phyloP scores from a whole-genome alignment of 92 coral and sea anemone genomes.

The Plumapathes pennacea region DNA sequence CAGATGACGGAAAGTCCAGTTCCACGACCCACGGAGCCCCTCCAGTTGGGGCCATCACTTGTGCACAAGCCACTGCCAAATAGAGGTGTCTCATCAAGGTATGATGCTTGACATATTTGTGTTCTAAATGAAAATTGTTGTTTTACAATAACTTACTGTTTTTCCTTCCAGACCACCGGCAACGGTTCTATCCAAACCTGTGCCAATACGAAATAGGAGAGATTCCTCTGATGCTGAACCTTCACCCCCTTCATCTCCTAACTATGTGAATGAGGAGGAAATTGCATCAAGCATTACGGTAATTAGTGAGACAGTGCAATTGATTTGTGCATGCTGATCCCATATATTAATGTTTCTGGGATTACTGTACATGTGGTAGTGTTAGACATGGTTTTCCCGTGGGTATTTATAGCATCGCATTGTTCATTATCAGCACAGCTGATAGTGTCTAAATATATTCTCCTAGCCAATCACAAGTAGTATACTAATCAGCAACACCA shows the following conservation, averaged over 20 bases:
- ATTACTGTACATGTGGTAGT: too few species aligned
- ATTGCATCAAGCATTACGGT: conserved; percentile 91
- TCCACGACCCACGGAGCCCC: conserved; percentile 75
- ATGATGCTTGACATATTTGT: too few species aligned
- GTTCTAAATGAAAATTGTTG: too few species aligned
- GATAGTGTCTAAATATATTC: too few species aligned
- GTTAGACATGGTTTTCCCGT: too few species aligned
- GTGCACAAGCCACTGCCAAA: conserved; percentile 78
- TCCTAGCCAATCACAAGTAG: too few species aligned
- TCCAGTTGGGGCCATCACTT: conserved; percentile 86
- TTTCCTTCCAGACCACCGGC: conserved; percentile 80
- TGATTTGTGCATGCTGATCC: background rate
- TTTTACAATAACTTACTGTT: background rate
- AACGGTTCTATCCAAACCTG: conserved; percentile 89
- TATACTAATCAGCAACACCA: too few species aligned
- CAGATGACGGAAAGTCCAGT: conserved; percentile 47
- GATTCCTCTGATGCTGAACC: conserved; percentile 96
- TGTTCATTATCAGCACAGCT: too few species aligned
- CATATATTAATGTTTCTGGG: background rate
- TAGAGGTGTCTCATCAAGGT: conserved; percentile 92
- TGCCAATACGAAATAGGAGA: conserved; percentile 66
- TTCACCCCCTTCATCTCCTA: conserved; percentile 94
- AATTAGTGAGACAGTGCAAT: conserved; percentile 30
- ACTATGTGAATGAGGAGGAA: conserved; percentile 70
- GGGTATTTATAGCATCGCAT: too few species aligned